phyloP scores from a whole-genome alignment of 2,888 invertebrate species.

The Atherix ibis region DNA sequence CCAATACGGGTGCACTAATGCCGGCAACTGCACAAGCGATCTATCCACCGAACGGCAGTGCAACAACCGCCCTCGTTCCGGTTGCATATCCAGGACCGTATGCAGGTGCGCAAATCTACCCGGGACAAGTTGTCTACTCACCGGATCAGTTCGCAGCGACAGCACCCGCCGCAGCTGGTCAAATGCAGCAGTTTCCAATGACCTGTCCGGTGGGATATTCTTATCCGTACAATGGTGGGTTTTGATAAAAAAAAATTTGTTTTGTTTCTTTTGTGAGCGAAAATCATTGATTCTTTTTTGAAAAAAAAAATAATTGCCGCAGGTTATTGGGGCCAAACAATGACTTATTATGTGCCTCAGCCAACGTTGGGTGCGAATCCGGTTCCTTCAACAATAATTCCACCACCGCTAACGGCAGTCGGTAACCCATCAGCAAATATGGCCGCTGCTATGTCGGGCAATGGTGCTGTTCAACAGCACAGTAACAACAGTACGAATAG shows the following conservation, averaged over 20 bases:
- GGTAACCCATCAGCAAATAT: constrained; percentile 16
- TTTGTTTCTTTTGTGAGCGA: background rate
- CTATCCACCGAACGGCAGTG: constrained; percentile 21
- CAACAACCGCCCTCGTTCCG: constrained; percentile 26
- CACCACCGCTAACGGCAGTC: constrained; percentile 20
- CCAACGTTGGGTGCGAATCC: constrained; percentile 21
- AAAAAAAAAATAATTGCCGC: no score
- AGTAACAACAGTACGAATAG: no score
- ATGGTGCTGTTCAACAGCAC: no score
- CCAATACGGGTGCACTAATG: constrained; percentile 20
- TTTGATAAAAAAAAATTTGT: background rate
- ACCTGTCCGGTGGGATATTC: constrained; percentile 32
- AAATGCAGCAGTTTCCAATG: constrained; percentile 30
- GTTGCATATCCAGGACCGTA: constrained; percentile 23
- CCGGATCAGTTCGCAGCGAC: constrained; percentile 22
- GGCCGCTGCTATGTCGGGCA: background rate
- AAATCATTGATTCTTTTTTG: background rate
- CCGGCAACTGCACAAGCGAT: constrained; percentile 25
- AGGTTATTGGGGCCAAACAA: constrained; percentile 29
- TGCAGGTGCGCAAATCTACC: constrained; percentile 27
- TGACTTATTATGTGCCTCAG: constrained; percentile 32
- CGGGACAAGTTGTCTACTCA: constrained; percentile 31
- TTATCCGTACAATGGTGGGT: constrained; percentile 32
- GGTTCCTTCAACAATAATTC: constrained; percentile 23
- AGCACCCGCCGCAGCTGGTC: constrained; percentile 18